Evolutionary conservation across 1,140 invertebrate genomes (phyloP).

Genomic region (Ridgeia piscesae): DNA sequence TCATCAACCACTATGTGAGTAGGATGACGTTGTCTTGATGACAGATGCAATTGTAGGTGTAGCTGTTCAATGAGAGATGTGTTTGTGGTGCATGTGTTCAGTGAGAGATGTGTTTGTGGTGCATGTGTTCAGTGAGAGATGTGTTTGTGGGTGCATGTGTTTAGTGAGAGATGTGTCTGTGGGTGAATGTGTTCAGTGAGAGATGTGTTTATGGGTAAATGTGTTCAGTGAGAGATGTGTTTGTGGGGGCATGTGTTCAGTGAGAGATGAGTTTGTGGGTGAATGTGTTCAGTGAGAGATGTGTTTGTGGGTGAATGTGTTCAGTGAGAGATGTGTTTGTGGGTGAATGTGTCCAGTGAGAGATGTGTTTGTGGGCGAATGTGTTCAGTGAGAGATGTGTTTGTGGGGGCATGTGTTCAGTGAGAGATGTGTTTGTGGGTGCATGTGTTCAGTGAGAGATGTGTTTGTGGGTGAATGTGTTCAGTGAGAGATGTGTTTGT

Average conservation of each 20-base stretch:
- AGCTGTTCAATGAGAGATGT: neutral
- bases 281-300: neutral
- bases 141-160: neutral
- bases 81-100: too few species aligned
- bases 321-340: neutral
- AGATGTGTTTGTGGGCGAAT: neutral
- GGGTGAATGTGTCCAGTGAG: too few species aligned
- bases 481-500: neutral
- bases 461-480: neutral
- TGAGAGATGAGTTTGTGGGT: neutral
- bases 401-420: neutral
- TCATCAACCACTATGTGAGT: slow-evolving; percentile 94
- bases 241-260: too few species aligned
- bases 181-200: neutral
- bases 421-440: too few species aligned
- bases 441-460: neutral
- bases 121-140: neutral
- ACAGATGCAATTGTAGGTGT: neutral
- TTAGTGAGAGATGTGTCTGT: too few species aligned
- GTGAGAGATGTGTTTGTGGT: too few species aligned
- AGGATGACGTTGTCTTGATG: slow-evolving; percentile 32
- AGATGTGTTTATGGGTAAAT: neutral
- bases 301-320: neutral
- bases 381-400: neutral
- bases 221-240: too few species aligned